Conservation (phyloP, 64 coral and sea anemone species). For the Exaiptasia diaphana region DNA sequence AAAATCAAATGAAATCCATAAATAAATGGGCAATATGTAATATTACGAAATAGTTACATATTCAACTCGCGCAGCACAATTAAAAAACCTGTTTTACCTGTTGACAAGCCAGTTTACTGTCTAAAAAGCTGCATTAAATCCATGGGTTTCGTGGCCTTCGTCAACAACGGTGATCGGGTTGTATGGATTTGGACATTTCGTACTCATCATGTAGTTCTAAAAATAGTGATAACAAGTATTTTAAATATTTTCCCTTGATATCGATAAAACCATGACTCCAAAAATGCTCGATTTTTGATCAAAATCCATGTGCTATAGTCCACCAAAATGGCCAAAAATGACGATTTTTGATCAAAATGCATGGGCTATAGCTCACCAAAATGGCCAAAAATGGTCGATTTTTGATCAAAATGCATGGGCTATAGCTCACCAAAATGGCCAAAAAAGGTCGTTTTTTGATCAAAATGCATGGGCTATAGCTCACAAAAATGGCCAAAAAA, state of each 20-base stretch:
- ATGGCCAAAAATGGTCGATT: not conserved
- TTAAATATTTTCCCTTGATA: not conserved
- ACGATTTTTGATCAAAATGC: not conserved
- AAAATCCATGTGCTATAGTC: not conserved
- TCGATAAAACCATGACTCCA: not conserved
- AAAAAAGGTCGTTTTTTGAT: not conserved
- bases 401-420: not conserved
- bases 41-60: too few relatives aligned
- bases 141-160: slow-evolving; percentile 52
- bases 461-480: not conserved
- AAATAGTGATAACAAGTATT: not conserved
- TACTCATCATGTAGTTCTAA: slow-evolving; percentile 77
- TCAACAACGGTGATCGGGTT: slow-evolving; percentile 38
- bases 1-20: too few relatives aligned
- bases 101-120: too few relatives aligned
- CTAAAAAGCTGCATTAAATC: slow-evolving; percentile 48
- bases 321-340: not conserved
- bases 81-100: too few relatives aligned
- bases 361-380: not conserved
- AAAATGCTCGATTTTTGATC: not conserved
- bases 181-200: slow-evolving; percentile 41
- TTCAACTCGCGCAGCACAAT: too few relatives aligned
- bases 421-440: not conserved
- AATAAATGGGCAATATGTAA: too few relatives aligned
- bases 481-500: not conserved